phyloP scores from a whole-genome alignment of 1,140 invertebrate species.

The Piezodorus guildinii region DNA sequence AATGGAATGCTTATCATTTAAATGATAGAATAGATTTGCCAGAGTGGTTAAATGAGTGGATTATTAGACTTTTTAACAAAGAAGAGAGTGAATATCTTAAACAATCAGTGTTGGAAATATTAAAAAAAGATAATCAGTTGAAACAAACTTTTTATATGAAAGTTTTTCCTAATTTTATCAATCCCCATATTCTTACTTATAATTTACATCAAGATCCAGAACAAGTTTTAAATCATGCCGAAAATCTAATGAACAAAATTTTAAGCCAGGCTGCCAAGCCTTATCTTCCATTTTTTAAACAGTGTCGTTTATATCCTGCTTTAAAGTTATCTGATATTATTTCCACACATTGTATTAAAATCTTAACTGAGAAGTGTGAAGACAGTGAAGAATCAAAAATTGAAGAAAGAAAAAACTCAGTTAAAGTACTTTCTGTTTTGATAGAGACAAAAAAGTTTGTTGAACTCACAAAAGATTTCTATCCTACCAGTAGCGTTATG shows the following conservation, averaged over 20 bases:
- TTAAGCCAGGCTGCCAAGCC: not conserved
- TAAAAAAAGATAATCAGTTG: not conserved
- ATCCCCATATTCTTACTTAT: not conserved
- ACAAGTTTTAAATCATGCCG: not conserved
- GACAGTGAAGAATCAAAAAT: not conserved
- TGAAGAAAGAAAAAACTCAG: not conserved
- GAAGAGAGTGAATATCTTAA: not conserved
- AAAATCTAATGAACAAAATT: not conserved
- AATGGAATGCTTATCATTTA: not conserved
- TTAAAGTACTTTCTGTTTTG: conserved; percentile 4
- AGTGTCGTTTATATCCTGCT: conserved; percentile 1
- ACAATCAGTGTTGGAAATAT: not conserved
- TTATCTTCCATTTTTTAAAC: conserved; percentile 7
- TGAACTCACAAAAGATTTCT: not conserved
- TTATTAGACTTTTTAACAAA: not conserved
- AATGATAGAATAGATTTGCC: not conserved
- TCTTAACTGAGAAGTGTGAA: not conserved
- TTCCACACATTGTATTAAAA: not conserved
- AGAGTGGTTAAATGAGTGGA: conserved; percentile 5
- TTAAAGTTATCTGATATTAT: not conserved
- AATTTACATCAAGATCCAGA: not conserved
- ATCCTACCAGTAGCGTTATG: not conserved
- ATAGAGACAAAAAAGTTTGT: not conserved
- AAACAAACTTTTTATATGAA: not conserved
- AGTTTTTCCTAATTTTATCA: conserved; percentile 2